These are phyloP conservation scores for Apodemia zela DNA, from an alignment of 2,888 invertebrate genomes.

Conservation along the genomic window DNA sequence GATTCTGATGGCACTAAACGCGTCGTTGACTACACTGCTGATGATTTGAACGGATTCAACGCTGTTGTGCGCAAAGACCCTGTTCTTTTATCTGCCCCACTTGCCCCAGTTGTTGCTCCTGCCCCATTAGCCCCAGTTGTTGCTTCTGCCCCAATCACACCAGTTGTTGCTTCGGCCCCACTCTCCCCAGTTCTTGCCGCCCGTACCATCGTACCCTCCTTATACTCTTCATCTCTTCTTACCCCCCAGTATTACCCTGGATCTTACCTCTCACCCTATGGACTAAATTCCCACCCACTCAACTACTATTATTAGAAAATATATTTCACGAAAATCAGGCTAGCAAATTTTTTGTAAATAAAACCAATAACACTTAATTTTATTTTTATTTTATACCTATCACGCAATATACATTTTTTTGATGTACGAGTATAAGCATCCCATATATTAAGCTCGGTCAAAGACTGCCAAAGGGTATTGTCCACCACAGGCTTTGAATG, in stretches of 20 bases:
- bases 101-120: constrained; percentile 25
- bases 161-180: too few relatives aligned
- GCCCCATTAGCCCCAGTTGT: constrained; percentile 26
- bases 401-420: too few relatives aligned
- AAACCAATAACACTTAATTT: background rate
- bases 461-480: too few relatives aligned
- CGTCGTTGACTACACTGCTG: constrained; percentile 77
- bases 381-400: background rate
- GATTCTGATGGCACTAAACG: constrained; percentile 78
- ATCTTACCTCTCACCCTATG: constrained; percentile 19
- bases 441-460: too few relatives aligned
- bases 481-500: too few relatives aligned
- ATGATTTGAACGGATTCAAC: constrained; percentile 75
- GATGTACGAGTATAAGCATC: too few relatives aligned
- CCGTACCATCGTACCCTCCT: constrained; percentile 24
- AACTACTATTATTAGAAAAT: background rate
- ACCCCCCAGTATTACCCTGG: constrained; percentile 22
- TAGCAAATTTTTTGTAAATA: background rate
- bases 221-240: constrained; percentile 28
- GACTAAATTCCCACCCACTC: background rate
- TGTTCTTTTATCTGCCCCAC: constrained; percentile 40
- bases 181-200: constrained; percentile 30
- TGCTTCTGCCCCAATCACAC: too few relatives aligned
- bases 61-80: constrained; percentile 77
- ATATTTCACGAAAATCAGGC: background rate